Evolutionary conservation across 2,888 invertebrate genomes (phyloP), one percentile per base, ranked within the genome.

Genomic region (Tromatobia lineatoria): DNA sequence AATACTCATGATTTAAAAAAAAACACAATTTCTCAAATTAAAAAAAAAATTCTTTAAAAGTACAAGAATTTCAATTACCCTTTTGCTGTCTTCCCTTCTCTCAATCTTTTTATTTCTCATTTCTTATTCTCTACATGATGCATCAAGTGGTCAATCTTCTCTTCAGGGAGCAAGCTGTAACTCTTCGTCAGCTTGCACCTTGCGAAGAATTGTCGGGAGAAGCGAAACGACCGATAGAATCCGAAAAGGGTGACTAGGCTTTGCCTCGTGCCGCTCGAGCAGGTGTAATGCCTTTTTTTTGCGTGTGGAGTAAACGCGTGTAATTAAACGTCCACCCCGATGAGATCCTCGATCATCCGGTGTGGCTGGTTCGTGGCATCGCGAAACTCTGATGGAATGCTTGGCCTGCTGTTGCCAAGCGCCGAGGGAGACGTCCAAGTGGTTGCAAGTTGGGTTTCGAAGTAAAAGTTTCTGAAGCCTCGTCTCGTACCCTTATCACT

Each of bases 401-500:
- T 75, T 34, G 34, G 50, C 74, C 64, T 11, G 64, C 29, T 74
- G 50, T 64, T 64, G 64, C 64, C 59, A 45, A 25, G 13, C 18
- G 25, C 15, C 34, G 61, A 18, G 18, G 42, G 57, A 47, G 47
- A 67, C 25, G 25, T n/a, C 45, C 47, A 20, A 34, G 61, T 45
- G 45, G 47, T 29, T 29, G 50, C 64, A 34, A 77, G 69, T 67
- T 29, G 57, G 15, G 45, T 29, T 29, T 29, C 23, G 67, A 71
- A 42, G 71, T 13, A 77, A 77, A 77, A 77, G 54, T 77, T 69
- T 50, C 34, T 47, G 67, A 69, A 50, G 45, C 67, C 45, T 20
- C 52, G 34, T 52, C 34, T 29, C 2, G 34, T 67, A 82, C 82
- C 82, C 82, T 78, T 78, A 69, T 82, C 82, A 78, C 78, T 52